Evolutionary conservation across 2,113 vertebrate genomes (phyloP), one percentile per base, ranked within the genome.

Genomic region (Craseonycteris thonglongyai): DNA sequence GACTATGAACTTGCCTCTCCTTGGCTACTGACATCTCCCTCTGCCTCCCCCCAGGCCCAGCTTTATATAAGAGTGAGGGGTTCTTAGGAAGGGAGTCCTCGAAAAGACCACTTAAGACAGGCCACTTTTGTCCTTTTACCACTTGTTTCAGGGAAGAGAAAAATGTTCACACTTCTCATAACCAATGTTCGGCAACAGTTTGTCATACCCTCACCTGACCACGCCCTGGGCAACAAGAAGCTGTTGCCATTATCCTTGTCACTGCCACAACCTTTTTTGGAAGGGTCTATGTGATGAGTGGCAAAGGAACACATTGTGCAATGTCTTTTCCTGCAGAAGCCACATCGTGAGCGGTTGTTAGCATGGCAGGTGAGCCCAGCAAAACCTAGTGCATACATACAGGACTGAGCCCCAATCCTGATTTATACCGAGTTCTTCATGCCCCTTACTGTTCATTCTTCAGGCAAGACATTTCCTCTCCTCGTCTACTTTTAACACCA

Each of bases 131-230:
- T 85, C 72, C 65, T 80, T 59, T 74, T 16, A 74, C 15, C 42
- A 84, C 13, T 76, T 90, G 24, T 40, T 75, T 88, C 66, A 59
- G 30, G 11, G 24, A 66, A 51, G 45, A 58, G 47, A 88, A 93
- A 93, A 79, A 58, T 11, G 45, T 58, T 45, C 66, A 35, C 42
- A 47, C 78, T 38, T 28, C 74, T 72, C 45, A 63, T 80, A 68
- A 79, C 42, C 47, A 49, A 24, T 51, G 59, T 15, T 59, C 13
- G 2, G 61, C 1, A 0, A 33, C 4, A 0, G 18, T 30, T 35
- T 61, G 49, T 59, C 93, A 80, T 35, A 80, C 58, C 28, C 45
- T 47, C 4, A 0, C 59, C 11, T 66, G 83, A 81, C 61, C 40
- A 49, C 35, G 59, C 49, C 24, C 38, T 7, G 30, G 54, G 49